phyloP scores from a whole-genome alignment of 2,113 vertebrate genomes.

The Galemys pyrenaicus region DNA sequence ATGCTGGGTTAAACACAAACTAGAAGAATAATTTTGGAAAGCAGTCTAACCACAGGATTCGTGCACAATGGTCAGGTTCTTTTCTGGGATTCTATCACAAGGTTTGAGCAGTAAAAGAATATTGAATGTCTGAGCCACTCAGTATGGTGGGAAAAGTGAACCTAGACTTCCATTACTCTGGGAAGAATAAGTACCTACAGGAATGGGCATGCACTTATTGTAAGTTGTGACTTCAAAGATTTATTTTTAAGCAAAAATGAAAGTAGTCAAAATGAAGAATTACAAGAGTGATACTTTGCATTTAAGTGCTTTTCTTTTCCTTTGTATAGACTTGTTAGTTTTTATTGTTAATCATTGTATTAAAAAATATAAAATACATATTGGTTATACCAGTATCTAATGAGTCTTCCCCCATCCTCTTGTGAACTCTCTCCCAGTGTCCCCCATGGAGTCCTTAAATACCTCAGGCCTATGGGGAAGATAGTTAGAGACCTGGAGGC shows the following conservation, averaged over 20 bases:
- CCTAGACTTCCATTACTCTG: background rate
- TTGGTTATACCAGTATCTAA: background rate
- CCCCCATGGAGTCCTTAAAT: background rate
- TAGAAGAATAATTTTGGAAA: background rate
- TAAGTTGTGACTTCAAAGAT: background rate
- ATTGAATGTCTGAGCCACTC: background rate
- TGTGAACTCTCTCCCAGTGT: background rate
- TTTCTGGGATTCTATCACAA: background rate
- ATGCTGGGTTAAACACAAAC: background rate
- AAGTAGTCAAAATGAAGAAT: background rate
- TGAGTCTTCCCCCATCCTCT: background rate
- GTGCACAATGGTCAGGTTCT: background rate
- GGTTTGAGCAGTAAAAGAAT: background rate
- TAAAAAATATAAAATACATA: no score
- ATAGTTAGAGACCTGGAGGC: background rate
- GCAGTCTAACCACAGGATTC: background rate
- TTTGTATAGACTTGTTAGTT: background rate
- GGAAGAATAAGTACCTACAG: background rate
- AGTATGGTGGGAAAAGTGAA: background rate
- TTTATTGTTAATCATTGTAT: no score
- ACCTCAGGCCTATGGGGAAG: background rate
- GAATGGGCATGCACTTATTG: background rate
- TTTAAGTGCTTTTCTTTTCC: background rate
- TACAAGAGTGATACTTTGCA: background rate
- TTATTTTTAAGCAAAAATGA: constrained; percentile 1